These are phyloP conservation scores for Poecilus cupreus DNA, from an alignment of 2,888 invertebrate genomes.

Conservation along the genomic window DNA sequence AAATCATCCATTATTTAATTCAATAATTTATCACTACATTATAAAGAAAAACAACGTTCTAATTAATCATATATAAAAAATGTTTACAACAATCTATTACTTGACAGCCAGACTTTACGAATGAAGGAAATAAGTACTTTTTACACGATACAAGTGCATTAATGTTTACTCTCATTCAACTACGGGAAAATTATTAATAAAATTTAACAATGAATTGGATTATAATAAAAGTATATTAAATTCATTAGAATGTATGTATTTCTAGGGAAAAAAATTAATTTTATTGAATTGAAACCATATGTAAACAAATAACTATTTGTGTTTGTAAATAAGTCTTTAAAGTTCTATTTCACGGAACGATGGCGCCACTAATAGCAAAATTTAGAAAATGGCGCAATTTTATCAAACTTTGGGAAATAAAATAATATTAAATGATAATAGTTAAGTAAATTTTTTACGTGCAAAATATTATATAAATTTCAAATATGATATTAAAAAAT, in stretches of 20 bases:
- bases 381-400: constrained; percentile 24
- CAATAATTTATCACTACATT: constrained; percentile 33
- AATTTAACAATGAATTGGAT: neutral
- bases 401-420: neutral
- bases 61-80: constrained; percentile 45
- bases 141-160: neutral
- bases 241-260: neutral
- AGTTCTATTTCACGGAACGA: neutral
- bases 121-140: neutral
- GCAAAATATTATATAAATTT: neutral
- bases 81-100: constrained; percentile 54
- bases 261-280: neutral
- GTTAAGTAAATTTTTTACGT: neutral
- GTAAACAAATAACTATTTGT: constrained; percentile 1
- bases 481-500: neutral
- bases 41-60: constrained; percentile 44
- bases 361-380: neutral
- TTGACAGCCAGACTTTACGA: constrained; percentile 38
- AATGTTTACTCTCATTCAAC: neutral
- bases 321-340: constrained; percentile 14
- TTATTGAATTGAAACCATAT: neutral
- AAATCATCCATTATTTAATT: constrained; percentile 71
- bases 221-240: neutral
- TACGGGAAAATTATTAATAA: neutral
- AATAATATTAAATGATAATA: neutral